These are phyloP conservation scores for Silvanus unidentatus DNA, from an alignment of 2,888 invertebrate species.

Conservation along the genomic window DNA sequence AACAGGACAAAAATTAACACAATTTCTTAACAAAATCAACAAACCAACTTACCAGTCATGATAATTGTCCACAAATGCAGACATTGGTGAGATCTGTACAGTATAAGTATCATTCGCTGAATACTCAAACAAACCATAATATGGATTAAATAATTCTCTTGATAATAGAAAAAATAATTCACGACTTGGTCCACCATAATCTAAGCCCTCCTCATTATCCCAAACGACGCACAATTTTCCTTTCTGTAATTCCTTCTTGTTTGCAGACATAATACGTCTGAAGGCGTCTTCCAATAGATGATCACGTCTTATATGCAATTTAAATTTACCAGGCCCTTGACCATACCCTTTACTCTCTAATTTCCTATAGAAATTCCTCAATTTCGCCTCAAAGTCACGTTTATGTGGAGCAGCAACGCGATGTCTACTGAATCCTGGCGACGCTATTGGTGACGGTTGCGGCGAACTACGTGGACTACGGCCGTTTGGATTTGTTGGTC, in stretches of 20 bases:
- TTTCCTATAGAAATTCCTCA: constrained; percentile 89
- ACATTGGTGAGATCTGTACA: constrained; percentile 92
- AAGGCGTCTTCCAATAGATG: constrained; percentile 94
- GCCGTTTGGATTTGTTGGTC: constrained; percentile 22
- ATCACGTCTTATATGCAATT: constrained; percentile 87
- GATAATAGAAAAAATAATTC: constrained; percentile 98
- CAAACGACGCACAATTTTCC: constrained; percentile 90
- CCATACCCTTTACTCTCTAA: constrained; percentile 95
- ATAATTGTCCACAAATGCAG: constrained; percentile 93
- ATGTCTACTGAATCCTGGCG: constrained; percentile 71
- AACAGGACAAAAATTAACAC: too few relatives aligned
- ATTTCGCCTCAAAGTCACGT: constrained; percentile 90
- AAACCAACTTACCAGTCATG: constrained; percentile 79
- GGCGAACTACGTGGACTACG: constrained; percentile 56
- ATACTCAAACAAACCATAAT: constrained; percentile 97
- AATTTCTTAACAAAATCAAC: background rate
- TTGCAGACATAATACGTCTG: constrained; percentile 91
- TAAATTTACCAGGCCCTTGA: constrained; percentile 93
- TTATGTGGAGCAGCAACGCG: constrained; percentile 87
- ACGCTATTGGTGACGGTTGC: constrained; percentile 69
- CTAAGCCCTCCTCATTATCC: constrained; percentile 94
- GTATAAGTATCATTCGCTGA: constrained; percentile 97
- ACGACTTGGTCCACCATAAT: constrained; percentile 95
- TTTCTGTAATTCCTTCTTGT: constrained; percentile 91
- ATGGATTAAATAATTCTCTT: constrained; percentile 94